Evolutionary conservation across 1,140 invertebrate genomes (phyloP).

Genomic region (Battus philenor): DNA sequence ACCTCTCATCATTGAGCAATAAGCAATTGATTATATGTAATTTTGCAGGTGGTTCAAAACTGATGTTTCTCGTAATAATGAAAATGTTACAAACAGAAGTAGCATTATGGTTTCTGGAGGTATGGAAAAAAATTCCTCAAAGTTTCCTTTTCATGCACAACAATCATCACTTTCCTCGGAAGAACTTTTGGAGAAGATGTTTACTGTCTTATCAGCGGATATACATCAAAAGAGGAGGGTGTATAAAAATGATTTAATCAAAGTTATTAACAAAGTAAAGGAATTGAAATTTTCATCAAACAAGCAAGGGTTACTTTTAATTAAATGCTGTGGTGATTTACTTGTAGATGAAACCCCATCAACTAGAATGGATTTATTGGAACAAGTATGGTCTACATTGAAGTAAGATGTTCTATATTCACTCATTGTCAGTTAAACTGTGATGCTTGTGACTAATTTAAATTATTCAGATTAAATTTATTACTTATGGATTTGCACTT

Average conservation of each 20-base stretch:
- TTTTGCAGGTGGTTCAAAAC: conserved; percentile 1
- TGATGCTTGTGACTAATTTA: too few species aligned
- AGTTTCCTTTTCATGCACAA: conserved; percentile 1
- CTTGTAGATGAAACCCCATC: conserved; percentile 52
- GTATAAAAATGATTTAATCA: conserved; percentile 61
- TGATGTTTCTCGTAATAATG: not conserved
- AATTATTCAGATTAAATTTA: too few species aligned
- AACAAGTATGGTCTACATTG: conserved; percentile 52
- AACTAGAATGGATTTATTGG: conserved; percentile 43
- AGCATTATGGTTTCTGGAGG: not conserved
- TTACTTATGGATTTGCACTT: too few species aligned
- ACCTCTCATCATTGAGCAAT: too few species aligned
- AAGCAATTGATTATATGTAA: not conserved
- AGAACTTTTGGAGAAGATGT: conserved; percentile 52
- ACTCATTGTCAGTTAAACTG: too few species aligned
- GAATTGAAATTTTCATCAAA: conserved; percentile 52
- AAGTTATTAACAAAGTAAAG: conserved; percentile 54
- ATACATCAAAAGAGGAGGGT: conserved; percentile 62
- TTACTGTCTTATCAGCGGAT: conserved; percentile 50
- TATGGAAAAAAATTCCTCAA: not conserved
- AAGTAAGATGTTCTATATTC: conserved; percentile 47
- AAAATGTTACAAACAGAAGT: not conserved
- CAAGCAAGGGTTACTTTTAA: conserved; percentile 51
- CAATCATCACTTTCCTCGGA: conserved; percentile 27
- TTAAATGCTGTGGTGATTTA: conserved; percentile 55